Evolutionary conservation across 2,113 vertebrate genomes (phyloP).

Genomic region (Murina feae): DNA sequence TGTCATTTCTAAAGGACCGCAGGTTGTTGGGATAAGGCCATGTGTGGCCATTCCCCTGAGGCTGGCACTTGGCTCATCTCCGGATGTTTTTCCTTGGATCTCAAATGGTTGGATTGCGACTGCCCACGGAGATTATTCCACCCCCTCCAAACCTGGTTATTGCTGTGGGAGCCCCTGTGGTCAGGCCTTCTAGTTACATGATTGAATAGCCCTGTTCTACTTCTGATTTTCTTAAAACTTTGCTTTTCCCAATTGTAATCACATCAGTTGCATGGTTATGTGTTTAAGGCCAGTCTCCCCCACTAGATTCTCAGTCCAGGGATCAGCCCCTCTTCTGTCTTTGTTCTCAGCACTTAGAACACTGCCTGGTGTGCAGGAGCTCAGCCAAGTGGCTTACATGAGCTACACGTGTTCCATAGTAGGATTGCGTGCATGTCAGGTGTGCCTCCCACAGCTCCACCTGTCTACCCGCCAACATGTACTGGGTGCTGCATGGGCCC

Average conservation of each 20-base stretch:
- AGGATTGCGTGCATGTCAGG: fast-evolving
- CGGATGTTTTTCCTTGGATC: background rate
- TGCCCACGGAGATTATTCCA: background rate
- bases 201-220: background rate
- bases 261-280: background rate
- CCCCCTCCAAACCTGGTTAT: background rate
- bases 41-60: background rate
- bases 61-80: background rate
- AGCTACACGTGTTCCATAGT: background rate
- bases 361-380: background rate
- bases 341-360: background rate
- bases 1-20: conserved; percentile 55
- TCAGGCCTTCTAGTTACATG: background rate
- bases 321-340: background rate
- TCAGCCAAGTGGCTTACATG: background rate
- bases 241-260: background rate
- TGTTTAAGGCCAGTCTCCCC: background rate
- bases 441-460: background rate
- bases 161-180: background rate
- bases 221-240: background rate
- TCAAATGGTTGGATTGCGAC: background rate
- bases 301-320: background rate
- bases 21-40: background rate
- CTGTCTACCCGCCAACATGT: background rate
- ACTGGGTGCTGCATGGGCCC: background rate